Base-by-base conservation (phyloP, 2,797 vertebrate species). In the Helostoma temminkii region DNA sequence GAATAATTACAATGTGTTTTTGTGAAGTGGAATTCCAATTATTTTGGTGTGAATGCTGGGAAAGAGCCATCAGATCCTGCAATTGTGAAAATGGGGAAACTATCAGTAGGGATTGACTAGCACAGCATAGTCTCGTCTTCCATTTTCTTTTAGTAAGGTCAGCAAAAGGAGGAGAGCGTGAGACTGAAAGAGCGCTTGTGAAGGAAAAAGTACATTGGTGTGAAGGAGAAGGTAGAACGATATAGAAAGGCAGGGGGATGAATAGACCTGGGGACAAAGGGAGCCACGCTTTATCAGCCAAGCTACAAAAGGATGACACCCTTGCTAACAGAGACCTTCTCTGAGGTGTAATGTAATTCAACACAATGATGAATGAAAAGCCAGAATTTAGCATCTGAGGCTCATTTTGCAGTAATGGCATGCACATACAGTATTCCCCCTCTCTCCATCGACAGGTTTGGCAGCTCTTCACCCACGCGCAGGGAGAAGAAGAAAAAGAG, bases 401-500 rank as follows among this genome's bases (percentile, higher is more conserved):
- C 58, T 78, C 37, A 14, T 58, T 69, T 71, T 58, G 30, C 64
- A 49, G 39, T 80, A 49, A 46, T 9, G 4, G 39, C 63, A 66
- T 68, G 26, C 54, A 37, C 55, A 65, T 39, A 12, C 54, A 43
- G 55, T n/a, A 19, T 43, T 21, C n/a, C 2, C 18, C 54, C 56
- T 54, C 25, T 86, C 71, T 76, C 36, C 64, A 34, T 81, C 75
- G 52, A 65, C 60, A 98, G 97, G 73, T 96, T 96, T 6, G 96
- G 95, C 89, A 98, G 96, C 88, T 94, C 95, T 24, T 98, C 97
- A 32, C 95, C 97, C 25, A 90, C 95, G 72, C 96, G 95, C 85
- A 96, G 96, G 86, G 97, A 97, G 83, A 99, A 97, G 92, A 99
- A 96, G 87, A 96, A 96, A 86, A 96, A 96, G 89, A 94, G 94